These are phyloP conservation scores for Mactromeris polynyma DNA, from an alignment of 2,888 invertebrate genomes.

Conservation along the genomic window DNA sequence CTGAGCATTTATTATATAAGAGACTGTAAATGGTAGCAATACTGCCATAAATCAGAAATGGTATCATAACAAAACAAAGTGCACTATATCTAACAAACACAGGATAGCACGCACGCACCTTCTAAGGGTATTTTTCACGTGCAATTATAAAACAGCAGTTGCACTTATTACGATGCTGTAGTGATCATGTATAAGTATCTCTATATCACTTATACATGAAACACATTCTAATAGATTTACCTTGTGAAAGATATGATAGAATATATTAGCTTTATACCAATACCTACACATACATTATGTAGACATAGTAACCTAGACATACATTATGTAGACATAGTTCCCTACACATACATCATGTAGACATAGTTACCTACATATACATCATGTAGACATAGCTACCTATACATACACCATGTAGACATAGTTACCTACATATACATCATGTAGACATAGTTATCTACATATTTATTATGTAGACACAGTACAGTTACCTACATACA, in stretches of 20 bases:
- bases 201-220: neutral
- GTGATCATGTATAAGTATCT: neutral
- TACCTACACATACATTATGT: slow-evolving; percentile 2
- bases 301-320: no score
- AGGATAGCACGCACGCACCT: slow-evolving; percentile 8
- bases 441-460: no score
- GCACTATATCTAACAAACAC: slow-evolving; percentile 58
- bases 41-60: slow-evolving; percentile 47
- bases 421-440: no score
- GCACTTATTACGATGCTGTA: slow-evolving; percentile 18
- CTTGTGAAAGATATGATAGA: neutral
- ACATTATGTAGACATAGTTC: no score
- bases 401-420: no score
- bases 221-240: neutral
- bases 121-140: neutral
- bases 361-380: no score
- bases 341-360: no score
- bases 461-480: no score
- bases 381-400: no score
- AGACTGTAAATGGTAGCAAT: slow-evolving; percentile 66
- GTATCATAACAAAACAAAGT: slow-evolving; percentile 44
- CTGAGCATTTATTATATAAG: slow-evolving; percentile 64
- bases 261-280: neutral
- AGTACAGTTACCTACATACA: no score
- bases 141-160: slow-evolving; percentile 17